Conservation (phyloP, 2,888 invertebrate genomes). For the Drosophila paracracens region DNA sequence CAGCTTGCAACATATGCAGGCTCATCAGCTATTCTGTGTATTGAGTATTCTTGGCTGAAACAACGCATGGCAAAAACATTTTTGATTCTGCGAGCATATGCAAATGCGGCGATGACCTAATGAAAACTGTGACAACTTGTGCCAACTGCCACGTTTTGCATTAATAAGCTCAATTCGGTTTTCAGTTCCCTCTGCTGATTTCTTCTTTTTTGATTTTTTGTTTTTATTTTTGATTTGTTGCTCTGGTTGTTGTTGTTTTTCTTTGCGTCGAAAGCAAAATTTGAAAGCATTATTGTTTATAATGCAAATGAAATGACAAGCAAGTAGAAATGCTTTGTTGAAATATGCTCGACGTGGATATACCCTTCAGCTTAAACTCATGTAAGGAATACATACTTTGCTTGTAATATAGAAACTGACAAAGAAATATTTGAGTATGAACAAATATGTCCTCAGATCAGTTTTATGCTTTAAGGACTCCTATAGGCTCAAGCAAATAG, state of each 20-base stretch:
- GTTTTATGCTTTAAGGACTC: not conserved
- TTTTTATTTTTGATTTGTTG: not conserved
- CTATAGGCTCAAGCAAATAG: not conserved
- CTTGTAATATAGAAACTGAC: not conserved
- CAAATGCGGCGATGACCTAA: conserved; percentile 77
- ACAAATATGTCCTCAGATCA: not conserved
- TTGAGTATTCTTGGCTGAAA: conserved; percentile 16
- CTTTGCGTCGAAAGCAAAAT: conserved; percentile 29
- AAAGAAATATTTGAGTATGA: not conserved
- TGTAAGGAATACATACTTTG: not conserved
- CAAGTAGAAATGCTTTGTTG: not conserved
- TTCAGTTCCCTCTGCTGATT: conserved; percentile 10
- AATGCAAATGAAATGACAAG: conserved; percentile 7
- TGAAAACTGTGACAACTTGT: conserved; percentile 75
- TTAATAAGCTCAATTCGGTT: conserved; percentile 65
- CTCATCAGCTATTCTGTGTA: not conserved
- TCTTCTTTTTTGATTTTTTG: conserved; percentile 16
- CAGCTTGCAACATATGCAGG: conserved; percentile 1
- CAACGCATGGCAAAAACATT: conserved; percentile 55
- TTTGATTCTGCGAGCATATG: conserved; percentile 51
- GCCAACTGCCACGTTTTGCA: conserved; percentile 73
- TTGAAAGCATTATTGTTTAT: conserved; percentile 19
- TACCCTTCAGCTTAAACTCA: not conserved
- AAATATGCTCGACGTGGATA: not conserved
- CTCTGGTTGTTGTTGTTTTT: conserved; percentile 18